Base-by-base conservation (phyloP, 2,888 invertebrate genomes). In the Argyresthia goedartella region DNA sequence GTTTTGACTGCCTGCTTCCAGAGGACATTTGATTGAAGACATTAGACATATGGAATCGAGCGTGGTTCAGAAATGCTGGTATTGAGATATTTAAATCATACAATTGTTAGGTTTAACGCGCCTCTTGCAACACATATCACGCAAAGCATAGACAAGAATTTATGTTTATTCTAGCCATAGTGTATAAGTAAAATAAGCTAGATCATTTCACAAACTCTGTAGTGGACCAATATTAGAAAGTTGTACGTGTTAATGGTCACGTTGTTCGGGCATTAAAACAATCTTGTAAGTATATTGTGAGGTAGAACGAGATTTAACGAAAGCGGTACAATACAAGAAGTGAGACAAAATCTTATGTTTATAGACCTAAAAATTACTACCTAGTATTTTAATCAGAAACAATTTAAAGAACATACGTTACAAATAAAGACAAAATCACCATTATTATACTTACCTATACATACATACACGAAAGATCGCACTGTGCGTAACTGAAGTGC, bases 191-290 rank as follows among this genome's bases (percentile, higher is more conserved):
- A 73, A 59, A 61, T 81, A 81, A 81, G 81, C 71, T 84, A 84
- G 82, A 66, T 76, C 80, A 79, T 74, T 81, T 82, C 82, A 79
- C 78, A 79, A 25, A 85, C 77, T 81, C 72, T 72, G 82, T 85
- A 85, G 86, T 72, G 86, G 86, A 86, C 86, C 86, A 86, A 86
- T 85, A 85, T 86, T 85, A 86, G 85, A 86, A 86, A 86, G 84
- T 85, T 85, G 85, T 82, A 77, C 84, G 69, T 79, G 77, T 51
- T 48, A 33, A 14, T 35, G 15, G 48, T 48, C 39, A 39, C 4
- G 45, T 15, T 10, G n/a, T 42, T 41, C 15, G 2, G 25, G 25
- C 25, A 25, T 25, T 6, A 6, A 15, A 44, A 13, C 41, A 49
- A 39, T 13, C 13, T 43, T n/a, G 14, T 43, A 43, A 43, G 8